Evolutionary conservation across 2,888 invertebrate genomes (phyloP).

Genomic region (Drosophila mimetica): DNA sequence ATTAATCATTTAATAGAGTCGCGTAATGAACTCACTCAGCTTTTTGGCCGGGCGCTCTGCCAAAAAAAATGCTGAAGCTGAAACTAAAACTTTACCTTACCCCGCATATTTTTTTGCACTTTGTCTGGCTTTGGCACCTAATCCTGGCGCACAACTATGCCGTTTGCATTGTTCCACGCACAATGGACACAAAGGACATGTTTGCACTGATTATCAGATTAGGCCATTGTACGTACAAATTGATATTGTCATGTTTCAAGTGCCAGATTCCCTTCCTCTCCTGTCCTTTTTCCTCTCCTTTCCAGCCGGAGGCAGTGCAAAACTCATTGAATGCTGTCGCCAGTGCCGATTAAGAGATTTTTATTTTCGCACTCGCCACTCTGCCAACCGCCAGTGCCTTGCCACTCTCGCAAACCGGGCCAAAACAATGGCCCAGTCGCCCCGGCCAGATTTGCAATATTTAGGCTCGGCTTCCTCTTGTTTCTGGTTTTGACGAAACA

Average conservation of each 20-base stretch:
- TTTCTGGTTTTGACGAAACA: conserved; percentile 66
- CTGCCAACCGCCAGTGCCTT: conserved; percentile 19
- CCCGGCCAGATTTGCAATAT: conserved; percentile 70
- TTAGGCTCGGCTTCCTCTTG: conserved; percentile 50
- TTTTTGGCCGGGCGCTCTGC: conserved; percentile 15
- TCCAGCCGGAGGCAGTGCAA: conserved; percentile 40
- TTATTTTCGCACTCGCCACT: conserved; percentile 72
- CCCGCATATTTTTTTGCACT: not conserved
- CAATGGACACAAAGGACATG: conserved; percentile 84
- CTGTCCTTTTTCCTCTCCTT: conserved; percentile 5
- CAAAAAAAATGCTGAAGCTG: conserved; percentile 34
- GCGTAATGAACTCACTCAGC: conserved; percentile 67
- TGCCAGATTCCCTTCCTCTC: conserved; percentile 55
- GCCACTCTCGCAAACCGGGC: conserved; percentile 1
- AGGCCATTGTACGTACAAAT: conserved; percentile 84
- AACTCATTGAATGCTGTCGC: conserved; percentile 61
- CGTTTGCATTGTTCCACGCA: conserved; percentile 82
- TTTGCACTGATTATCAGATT: conserved; percentile 85
- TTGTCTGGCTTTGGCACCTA: conserved; percentile 71
- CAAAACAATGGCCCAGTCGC: conserved; percentile 65
- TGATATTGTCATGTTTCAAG: conserved; percentile 84
- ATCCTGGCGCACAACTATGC: conserved; percentile 83
- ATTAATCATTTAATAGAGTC: conserved; percentile 72
- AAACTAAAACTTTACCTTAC: conserved; percentile 5
- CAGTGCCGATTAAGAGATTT: conserved; percentile 82